These are phyloP conservation scores for Theodoxus fluviatilis DNA, from an alignment of 2,888 invertebrate species.

Conservation along the genomic window DNA sequence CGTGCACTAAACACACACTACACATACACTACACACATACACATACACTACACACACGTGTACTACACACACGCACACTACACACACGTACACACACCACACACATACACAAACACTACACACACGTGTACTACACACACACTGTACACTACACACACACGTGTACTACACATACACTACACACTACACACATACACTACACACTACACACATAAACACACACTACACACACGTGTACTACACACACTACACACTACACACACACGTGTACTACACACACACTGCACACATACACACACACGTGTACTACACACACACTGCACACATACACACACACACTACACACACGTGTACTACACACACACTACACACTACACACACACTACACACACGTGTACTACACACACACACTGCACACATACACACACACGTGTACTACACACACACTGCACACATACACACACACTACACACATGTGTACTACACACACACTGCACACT, in stretches of 20 bases:
- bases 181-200: not conserved
- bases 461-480: not conserved
- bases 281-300: too few species aligned
- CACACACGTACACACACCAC: conserved; percentile 22
- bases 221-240: not conserved
- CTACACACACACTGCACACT: not conserved
- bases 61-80: conserved; percentile 23
- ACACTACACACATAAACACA: not conserved
- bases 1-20: too few species aligned
- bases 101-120: not conserved
- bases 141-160: not conserved
- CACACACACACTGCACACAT: conserved; percentile 23
- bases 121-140: not conserved
- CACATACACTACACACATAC: too few species aligned
- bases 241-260: not conserved
- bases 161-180: not conserved
- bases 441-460: not conserved
- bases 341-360: too few species aligned
- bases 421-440: not conserved
- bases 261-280: not conserved
- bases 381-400: conserved; percentile 52
- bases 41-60: too few species aligned
- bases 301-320: too few species aligned
- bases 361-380: too few species aligned
- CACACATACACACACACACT: too few species aligned